Percentiles rank a stretch among this genome's conserved stretches.
Conservation (phyloP, 1,140 invertebrate species). For the Drosophila ficusphila region DNA sequence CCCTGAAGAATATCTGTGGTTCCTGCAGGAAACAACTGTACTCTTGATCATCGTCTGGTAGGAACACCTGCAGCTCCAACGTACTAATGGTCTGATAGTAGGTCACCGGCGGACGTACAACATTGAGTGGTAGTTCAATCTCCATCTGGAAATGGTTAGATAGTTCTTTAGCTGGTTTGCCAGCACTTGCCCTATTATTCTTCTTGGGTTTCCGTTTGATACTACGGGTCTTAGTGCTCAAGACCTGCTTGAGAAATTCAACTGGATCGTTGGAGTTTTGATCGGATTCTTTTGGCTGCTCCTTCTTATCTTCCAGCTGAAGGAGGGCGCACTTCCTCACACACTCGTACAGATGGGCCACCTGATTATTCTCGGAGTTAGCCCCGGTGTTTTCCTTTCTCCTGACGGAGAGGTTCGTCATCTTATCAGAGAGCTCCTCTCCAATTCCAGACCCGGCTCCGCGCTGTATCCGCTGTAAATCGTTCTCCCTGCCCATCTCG, state of each 20-base stretch:
- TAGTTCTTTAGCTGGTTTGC: too few species aligned
- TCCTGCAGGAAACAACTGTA: not conserved
- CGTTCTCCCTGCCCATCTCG: too few species aligned
- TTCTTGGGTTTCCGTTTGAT: not conserved
- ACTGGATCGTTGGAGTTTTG: too few species aligned
- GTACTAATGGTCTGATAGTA: conserved; percentile 43
- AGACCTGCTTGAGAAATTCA: not conserved
- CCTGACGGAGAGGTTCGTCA: not conserved
- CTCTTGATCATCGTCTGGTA: conserved; percentile 9
- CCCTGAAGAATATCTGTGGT: conserved; percentile 24
- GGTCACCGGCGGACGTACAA: conserved; percentile 13
- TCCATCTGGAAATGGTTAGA: not conserved
- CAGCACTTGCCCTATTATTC: not conserved
- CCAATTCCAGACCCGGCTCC: too few species aligned
- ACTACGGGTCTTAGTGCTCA: not conserved
- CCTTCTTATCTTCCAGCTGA: not conserved
- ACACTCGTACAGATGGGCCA: not conserved
- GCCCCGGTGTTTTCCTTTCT: not conserved
- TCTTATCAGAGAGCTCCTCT: too few species aligned
- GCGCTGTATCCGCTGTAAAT: too few species aligned
- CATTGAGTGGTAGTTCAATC: not conserved
- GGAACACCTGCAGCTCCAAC: conserved; percentile 26
- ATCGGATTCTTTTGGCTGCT: not conserved
- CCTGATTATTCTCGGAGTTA: not conserved
- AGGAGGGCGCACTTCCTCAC: not conserved